Evolutionary conservation across 2,113 vertebrate species (phyloP), one percentile per base, ranked within the genome.

Genomic region (Boleophthalmus pectinirostris): DNA sequence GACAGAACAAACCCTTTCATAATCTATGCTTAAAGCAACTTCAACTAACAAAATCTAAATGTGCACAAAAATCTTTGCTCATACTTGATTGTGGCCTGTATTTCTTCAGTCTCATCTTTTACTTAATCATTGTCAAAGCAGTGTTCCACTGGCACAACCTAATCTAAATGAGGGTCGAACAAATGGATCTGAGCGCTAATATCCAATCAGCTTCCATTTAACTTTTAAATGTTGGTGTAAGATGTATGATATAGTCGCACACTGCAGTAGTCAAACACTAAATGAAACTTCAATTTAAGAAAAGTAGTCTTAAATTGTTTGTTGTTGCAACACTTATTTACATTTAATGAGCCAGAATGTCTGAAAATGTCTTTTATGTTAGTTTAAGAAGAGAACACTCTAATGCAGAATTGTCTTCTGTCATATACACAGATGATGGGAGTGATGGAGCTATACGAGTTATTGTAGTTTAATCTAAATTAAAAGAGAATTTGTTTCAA

Each of bases 191-290:
- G 11, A 61, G n/a, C 0, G 38, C 33, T 63, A 56, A 24, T 61
- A 70, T 66, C 35, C 49, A 2, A 49, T 73, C 51, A 70, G 65
- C 33, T 61, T 79, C 33, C 63, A 16, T 74, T 66, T 3, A 9
- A 66, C 18, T 33, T 63, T 29, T 25, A 60, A 60, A 60, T 29
- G 23, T 29, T 4, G 1, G 21, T 58, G 5, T 15, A 15, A 58
- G 13, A 15, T 25, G 11, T 25, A 3, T 25, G 20, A 9, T 7
- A 10, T 15, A 14, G 56, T 25, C 23, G 3, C 23, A 25, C 23
- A 15, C 12, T 58, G 56, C 14, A 25, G 51, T 21, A 54, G 56
- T 25, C 23, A 13, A 24, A 58, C 12, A 63, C 23, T 7, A 16
- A 65, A 65, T 35, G 29, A 65, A 43, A n/a, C 15, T 43, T 65